Base-by-base conservation (phyloP, 2,797 vertebrate genomes). In the Acrossocheilus wenchowensis region DNA sequence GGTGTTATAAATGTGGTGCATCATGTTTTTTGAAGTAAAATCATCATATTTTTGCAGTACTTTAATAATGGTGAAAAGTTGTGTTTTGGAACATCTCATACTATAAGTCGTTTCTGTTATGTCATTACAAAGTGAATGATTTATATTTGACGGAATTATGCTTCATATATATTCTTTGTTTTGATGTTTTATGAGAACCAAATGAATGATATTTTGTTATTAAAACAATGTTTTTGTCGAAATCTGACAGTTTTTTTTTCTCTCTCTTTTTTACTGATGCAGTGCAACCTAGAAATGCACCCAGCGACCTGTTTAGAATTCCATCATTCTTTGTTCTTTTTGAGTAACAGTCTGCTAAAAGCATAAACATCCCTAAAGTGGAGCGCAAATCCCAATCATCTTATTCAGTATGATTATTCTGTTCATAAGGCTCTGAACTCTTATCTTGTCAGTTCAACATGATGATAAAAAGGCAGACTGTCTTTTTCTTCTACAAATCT, bases 131-230 rank as follows among this genome's bases (percentile, higher is more conserved):
- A 43, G 43, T 60, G 48, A 79, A 85, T 57, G 50, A 60, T 79
- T 85, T 85, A 71, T 85, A 78, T 71, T 79, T 26, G 39, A 52
- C 78, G 83, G 73, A 68, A 41, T 75, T 78, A 52, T 26, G 12
- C 39, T 43, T 68, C 34, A 68, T 68, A 75, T 68, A 75, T 66
- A 26, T 52, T 77, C 26, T 41, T 74, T 64, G 82, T 78, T 77
- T 84, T 34, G 34, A 78, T 84, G 60, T 78, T 78, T 84, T 68
- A 84, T 19, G 62, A 79, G 39, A 78, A 57, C 69, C 64, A 85
- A 41, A 79, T 17, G 45, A 71, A 82, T 50, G 45, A 69, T 85
- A 85, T 85, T 85, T 85, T 85, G 83, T 69, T 79, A 85, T 78
- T 78, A 85, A 85, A 85, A 43, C n/a, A 34, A 75, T 54, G 74